Evolutionary conservation across 2,797 vertebrate genomes (phyloP).

Genomic region (Helicolenus hilgendorfi): DNA sequence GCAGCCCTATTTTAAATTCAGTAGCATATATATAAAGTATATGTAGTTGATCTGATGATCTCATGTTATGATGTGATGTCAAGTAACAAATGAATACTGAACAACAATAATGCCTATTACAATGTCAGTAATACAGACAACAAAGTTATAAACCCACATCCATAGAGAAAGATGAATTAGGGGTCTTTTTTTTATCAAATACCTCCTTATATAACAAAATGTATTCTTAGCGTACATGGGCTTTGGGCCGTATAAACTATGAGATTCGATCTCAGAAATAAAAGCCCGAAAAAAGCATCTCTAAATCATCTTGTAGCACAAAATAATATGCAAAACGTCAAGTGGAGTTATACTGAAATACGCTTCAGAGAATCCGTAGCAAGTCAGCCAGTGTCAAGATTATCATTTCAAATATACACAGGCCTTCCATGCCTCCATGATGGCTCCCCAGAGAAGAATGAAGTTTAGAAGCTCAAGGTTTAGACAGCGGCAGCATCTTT

Average conservation of each 20-base stretch:
- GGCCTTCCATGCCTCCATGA: not conserved
- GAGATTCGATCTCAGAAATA: conserved; percentile 18
- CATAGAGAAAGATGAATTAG: not conserved
- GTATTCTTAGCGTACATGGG: conserved; percentile 1
- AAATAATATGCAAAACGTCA: conserved; percentile 66
- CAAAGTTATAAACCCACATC: not conserved
- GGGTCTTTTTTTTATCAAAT: conserved; percentile 16
- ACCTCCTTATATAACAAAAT: conserved; percentile 9
- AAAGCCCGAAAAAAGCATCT: conserved; percentile 10
- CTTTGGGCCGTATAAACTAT: conserved; percentile 6
- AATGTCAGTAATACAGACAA: conserved; percentile 5
- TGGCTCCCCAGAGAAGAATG: not conserved
- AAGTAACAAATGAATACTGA: conserved; percentile 1
- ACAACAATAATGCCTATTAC: not conserved
- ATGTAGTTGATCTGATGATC: not conserved
- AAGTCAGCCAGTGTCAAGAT: conserved; percentile 37
- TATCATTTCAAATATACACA: conserved; percentile 22
- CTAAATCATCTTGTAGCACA: conserved; percentile 61
- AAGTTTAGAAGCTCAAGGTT: not conserved
- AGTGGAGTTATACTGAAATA: conserved; percentile 40
- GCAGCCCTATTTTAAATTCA: not conserved
- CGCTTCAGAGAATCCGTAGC: conserved; percentile 46
- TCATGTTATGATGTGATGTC: conserved; percentile 18
- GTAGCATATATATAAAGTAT: not conserved
- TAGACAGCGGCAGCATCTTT: not conserved